phyloP scores from a whole-genome alignment of 1,140 invertebrate genomes.

The Leptinotarsa lineolata region DNA sequence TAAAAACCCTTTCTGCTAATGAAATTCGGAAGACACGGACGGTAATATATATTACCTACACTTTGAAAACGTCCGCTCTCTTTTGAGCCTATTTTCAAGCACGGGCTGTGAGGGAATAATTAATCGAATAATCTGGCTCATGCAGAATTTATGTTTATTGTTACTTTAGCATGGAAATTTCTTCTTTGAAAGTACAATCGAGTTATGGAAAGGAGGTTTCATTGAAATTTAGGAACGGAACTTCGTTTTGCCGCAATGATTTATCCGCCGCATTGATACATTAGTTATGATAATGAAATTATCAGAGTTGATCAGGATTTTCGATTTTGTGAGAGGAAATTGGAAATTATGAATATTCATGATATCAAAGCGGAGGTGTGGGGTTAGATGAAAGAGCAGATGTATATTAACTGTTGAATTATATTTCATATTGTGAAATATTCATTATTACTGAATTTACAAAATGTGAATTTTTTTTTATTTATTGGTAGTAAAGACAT shows the following conservation, averaged over 20 bases:
- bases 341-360: no score
- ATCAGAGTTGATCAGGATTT: not conserved
- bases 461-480: no score
- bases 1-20: not conserved
- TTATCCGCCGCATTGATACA: not conserved
- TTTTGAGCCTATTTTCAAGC: not conserved
- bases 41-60: not conserved
- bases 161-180: not conserved
- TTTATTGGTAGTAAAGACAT: no score
- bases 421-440: no score
- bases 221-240: not conserved
- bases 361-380: no score
- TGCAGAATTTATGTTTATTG: not conserved
- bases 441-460: no score
- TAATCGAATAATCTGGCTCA: not conserved
- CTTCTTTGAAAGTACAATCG: not conserved
- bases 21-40: not conserved
- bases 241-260: not conserved
- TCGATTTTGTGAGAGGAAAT: not conserved
- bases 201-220: not conserved
- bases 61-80: not conserved
- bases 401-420: no score
- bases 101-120: not conserved
- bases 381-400: no score
- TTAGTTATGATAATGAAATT: conserved; percentile 1